Base-by-base conservation (phyloP, 2,797 vertebrate genomes). In the Pygocentrus nattereri region DNA sequence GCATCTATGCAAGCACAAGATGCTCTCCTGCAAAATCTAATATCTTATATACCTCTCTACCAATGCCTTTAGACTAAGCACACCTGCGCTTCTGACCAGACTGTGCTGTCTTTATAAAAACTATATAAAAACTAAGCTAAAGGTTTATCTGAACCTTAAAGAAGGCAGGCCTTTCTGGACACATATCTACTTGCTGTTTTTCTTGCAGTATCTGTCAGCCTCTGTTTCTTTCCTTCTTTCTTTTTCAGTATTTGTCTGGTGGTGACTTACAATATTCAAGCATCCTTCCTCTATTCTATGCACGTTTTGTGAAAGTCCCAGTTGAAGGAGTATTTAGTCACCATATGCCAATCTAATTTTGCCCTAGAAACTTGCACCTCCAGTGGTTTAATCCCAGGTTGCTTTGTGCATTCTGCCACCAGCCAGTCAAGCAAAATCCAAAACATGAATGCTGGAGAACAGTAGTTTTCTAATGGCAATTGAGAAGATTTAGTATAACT, bases 51-150 rank as follows among this genome's bases (percentile, higher is more conserved):
- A 78, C 69, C 81, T 88, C 79, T 59, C 62, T 82, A 78, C 71
- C 50, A 76, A 86, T 80, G 80, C 81, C 84, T 85, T 85, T 87
- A 79, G 31, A 74, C 47, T 52, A 76, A 87, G 70, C 76, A 82
- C 80, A 84, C 15, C 54, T 73, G 27, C 11, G 2, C 19, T 13
- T 73, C 19, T 56, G 13, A 13, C 30, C 70, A 38, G 30, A 56
- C 15, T 59, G 54, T 25, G n/a, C 15, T 58, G 16, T 38, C 12
- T 18, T 59, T 56, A 15, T 23, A 58, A 16, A 41, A 59, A 15
- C 21, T 8, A 13, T 44, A 59, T 6, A 34, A 25, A 56, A 74
- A 27, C 72, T 74, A 74, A 59, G 13, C 34, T 56, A 73, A 47
- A 73, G 16, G 70, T 56, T 56, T 34, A 56, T 38, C 19, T n/a